Base-by-base conservation (phyloP, 2,797 vertebrate species). In the Pelodytes ibericus region DNA sequence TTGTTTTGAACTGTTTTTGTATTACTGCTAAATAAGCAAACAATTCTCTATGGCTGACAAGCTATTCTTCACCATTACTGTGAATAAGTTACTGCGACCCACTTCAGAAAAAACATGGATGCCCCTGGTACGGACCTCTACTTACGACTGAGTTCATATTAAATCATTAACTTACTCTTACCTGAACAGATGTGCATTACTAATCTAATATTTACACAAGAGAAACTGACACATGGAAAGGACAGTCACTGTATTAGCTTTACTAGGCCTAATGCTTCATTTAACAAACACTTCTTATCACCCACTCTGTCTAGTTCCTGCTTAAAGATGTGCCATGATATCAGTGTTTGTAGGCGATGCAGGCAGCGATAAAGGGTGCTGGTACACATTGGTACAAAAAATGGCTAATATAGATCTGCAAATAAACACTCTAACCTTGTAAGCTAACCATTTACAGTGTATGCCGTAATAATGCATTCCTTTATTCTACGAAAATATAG, bases 161-260 rank as follows among this genome's bases (percentile, higher is more conserved):
- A 57, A 65, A 73, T 65, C 9, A 73, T 65, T 73, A 73, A 57
- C 71, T 57, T 64, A 6, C 9, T 2, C 3, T 62, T 26, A 26
- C 20, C 10, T 51, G 57, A 70, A 69, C 74, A 76, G 74, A 76
- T 76, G 66, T 31, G 30, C n/a, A 27, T 27, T 62, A 49, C n/a
- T 7, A 25, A 47, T n/a, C 59, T 70, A 8, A 39, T 62, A 61
- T 75, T 62, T 70, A 62, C 74, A 39, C 51, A 61, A 22, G 33
- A 33, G 36, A 56, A 62, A n/a, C 36, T 69, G 24, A 24, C 20
- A 41, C 33, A 22, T 56, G 44, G 4, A 16, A 31, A 6, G n/a
- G 8, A 33, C 47, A 56, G 1, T 1, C 33, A 16, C 59, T 58
- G 24, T 58, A 58, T 27, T 13, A 11, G 39, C n/a, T 57, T 49